A percentile compares a stretch with the other conserved stretches of the same genome.
Conservation (phyloP, 2,888 invertebrate genomes). For the Notodonta dromedarius region DNA sequence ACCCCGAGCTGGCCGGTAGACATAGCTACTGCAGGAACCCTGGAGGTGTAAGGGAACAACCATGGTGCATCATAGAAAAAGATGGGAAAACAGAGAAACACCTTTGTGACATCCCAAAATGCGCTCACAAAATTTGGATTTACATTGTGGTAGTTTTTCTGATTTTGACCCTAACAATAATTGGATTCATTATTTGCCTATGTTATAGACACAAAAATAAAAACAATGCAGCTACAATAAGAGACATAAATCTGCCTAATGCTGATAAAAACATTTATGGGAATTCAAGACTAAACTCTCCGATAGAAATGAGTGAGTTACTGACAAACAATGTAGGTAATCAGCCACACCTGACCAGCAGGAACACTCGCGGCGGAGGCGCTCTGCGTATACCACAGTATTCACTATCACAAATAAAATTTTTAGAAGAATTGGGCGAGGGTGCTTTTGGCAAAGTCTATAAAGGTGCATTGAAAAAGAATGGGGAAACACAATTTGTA, state of each 20-base stretch:
- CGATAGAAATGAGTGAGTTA: slow-evolving; percentile 93
- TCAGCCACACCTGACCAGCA: slow-evolving; percentile 71
- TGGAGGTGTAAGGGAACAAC: slow-evolving; percentile 90
- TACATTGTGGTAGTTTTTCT: slow-evolving; percentile 89
- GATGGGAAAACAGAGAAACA: slow-evolving; percentile 90
- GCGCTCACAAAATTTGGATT: slow-evolving; percentile 93
- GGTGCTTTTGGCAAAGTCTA: slow-evolving; percentile 99
- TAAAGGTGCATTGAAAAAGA: slow-evolving; percentile 93
- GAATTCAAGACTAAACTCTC: slow-evolving; percentile 89
- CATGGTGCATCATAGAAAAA: slow-evolving; percentile 94
- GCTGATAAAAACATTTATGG: slow-evolving; percentile 93
- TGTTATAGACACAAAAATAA: slow-evolving; percentile 85
- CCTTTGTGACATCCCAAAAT: slow-evolving; percentile 94
- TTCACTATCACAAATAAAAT: slow-evolving; percentile 92
- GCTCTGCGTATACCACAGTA: slow-evolving; percentile 91
- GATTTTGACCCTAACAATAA: slow-evolving; percentile 77
- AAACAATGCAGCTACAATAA: slow-evolving; percentile 85
- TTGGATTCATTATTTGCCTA: slow-evolving; percentile 81
- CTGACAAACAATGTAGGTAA: slow-evolving; percentile 82
- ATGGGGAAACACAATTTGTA: slow-evolving; percentile 89
- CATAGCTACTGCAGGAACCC: slow-evolving; percentile 97
- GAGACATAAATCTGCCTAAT: slow-evolving; percentile 88
- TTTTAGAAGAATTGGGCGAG: slow-evolving; percentile 96
- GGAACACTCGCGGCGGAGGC: slow-evolving; percentile 79
- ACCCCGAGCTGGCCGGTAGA: slow-evolving; percentile 92